phyloP scores from a whole-genome alignment of 2,113 vertebrate species.

The Vidua macroura region DNA sequence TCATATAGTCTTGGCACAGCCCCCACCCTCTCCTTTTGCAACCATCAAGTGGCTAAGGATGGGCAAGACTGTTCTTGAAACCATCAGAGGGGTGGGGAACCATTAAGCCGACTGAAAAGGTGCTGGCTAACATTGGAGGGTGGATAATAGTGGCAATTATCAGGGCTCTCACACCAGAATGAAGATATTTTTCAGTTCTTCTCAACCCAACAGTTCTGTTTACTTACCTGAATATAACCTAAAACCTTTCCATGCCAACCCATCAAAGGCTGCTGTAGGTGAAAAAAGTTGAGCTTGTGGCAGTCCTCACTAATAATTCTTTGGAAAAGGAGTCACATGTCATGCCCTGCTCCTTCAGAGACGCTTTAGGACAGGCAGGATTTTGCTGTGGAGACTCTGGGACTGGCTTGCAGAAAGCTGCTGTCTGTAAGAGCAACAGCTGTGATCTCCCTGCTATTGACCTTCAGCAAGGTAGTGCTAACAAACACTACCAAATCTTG shows the following conservation, averaged over 20 bases:
- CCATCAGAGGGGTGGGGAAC: background rate
- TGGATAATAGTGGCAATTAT: background rate
- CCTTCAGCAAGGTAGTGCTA: background rate
- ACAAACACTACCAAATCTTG: background rate
- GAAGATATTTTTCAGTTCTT: background rate
- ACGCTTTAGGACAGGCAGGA: background rate
- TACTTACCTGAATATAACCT: background rate
- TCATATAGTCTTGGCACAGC: background rate
- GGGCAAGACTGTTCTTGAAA: background rate
- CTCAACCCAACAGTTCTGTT: background rate
- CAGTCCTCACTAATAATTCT: background rate
- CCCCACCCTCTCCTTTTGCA: background rate
- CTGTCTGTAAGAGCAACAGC: background rate
- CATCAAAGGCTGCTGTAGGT: background rate
- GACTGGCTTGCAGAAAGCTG: background rate
- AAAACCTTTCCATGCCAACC: background rate
- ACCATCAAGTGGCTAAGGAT: background rate
- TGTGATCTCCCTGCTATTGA: background rate
- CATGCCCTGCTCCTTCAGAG: background rate
- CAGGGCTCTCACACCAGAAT: background rate
- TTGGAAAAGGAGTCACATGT: background rate
- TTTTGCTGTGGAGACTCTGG: background rate
- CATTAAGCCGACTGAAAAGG: background rate
- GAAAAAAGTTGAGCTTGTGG: background rate
- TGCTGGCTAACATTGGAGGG: background rate